These are phyloP conservation scores for Tenebrio molitor DNA, from an alignment of 1,140 invertebrate genomes.

Conservation along the genomic window DNA sequence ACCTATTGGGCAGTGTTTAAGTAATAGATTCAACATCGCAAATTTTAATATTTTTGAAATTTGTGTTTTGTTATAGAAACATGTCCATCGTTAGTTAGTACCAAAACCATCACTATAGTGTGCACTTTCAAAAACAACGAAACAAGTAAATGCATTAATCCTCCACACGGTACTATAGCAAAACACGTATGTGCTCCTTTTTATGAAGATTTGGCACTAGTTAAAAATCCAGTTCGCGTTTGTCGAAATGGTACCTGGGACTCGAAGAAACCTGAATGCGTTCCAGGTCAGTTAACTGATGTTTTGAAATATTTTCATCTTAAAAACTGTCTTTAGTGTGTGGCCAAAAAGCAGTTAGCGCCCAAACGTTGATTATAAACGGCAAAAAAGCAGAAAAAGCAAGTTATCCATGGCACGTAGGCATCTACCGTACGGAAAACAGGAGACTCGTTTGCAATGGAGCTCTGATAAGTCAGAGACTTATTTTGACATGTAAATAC, in stretches of 20 bases:
- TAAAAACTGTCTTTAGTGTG: constrained; percentile 20
- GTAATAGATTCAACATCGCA: no score
- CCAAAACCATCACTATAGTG: background rate
- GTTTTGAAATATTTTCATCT: constrained; percentile 7
- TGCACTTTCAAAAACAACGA: background rate
- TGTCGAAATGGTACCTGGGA: constrained; percentile 3
- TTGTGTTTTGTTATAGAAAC: background rate
- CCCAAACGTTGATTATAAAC: background rate
- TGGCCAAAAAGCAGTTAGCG: background rate
- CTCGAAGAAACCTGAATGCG: background rate
- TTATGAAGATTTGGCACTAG: constrained; percentile 1
- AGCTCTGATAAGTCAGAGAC: constrained; percentile 36
- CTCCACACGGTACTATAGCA: constrained; percentile 10
- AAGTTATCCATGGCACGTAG: constrained; percentile 13
- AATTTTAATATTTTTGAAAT: no score
- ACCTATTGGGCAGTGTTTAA: background rate
- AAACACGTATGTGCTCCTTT: constrained; percentile 8
- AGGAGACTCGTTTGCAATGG: background rate
- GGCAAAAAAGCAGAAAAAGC: background rate
- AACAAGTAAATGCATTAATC: background rate
- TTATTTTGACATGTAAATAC: constrained; percentile 54
- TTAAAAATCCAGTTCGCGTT: background rate
- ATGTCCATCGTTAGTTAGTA: background rate
- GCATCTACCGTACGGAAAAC: background rate
- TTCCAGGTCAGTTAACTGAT: constrained; percentile 2